Conservation (phyloP, 1,140 invertebrate species). For the Drosophila hydei region DNA sequence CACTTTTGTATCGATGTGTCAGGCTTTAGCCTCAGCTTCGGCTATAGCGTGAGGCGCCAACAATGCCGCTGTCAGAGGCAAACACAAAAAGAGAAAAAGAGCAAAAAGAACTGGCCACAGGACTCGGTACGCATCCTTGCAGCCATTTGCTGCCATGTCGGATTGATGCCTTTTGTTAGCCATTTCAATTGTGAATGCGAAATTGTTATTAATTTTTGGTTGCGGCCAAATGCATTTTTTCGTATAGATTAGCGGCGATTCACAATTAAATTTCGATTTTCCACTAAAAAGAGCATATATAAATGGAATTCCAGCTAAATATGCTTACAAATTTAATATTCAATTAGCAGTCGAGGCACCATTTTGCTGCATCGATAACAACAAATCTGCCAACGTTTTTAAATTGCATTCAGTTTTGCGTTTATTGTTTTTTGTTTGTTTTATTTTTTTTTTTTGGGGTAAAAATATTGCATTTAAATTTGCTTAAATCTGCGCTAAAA, state of each 20-base stretch:
- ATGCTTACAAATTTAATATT: slow-evolving; percentile 52
- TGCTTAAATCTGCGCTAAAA: slow-evolving; percentile 33
- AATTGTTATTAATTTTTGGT: slow-evolving; percentile 49
- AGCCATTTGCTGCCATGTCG: slow-evolving; percentile 4
- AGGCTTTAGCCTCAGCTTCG: slow-evolving; percentile 22
- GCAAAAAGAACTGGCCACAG: slow-evolving; percentile 17
- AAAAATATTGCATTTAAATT: slow-evolving; percentile 62
- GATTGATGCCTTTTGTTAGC: slow-evolving; percentile 19
- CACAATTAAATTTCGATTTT: slow-evolving; percentile 47
- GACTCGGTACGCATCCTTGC: slow-evolving; percentile 15
- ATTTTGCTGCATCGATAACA: slow-evolving; percentile 39
- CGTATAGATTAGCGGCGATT: slow-evolving; percentile 31
- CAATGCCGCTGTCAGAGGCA: slow-evolving; percentile 42
- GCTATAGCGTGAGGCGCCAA: slow-evolving; percentile 4
- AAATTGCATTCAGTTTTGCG: slow-evolving; percentile 62
- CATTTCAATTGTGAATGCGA: slow-evolving; percentile 17
- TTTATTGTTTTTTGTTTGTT: not conserved
- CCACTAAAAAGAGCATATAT: not conserved
- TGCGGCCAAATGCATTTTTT: slow-evolving; percentile 9
- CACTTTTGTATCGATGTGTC: slow-evolving; percentile 48
- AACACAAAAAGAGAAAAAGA: slow-evolving; percentile 22
- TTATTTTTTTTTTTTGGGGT: not conserved
- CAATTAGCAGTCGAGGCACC: slow-evolving; percentile 34
- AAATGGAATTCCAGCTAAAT: slow-evolving; percentile 4
- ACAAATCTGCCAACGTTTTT: slow-evolving; percentile 30